Evolutionary conservation across 2,888 invertebrate genomes (phyloP).

Genomic region (Acanthosepion lycidas): DNA sequence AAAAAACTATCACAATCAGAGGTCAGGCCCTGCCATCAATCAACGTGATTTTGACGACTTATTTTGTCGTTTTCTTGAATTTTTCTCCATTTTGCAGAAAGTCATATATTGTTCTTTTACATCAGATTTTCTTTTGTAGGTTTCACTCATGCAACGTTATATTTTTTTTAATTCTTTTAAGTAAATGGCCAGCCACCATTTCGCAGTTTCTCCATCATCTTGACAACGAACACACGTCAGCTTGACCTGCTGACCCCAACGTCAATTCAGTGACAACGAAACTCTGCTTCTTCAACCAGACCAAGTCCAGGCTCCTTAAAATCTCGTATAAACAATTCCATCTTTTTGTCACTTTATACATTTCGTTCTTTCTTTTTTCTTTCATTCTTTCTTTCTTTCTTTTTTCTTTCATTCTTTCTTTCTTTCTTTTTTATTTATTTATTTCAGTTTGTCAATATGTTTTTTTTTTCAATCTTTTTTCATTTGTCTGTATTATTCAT

Average conservation of each 20-base stretch:
- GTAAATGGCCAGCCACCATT: conserved; percentile 2
- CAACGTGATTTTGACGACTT: neutral
- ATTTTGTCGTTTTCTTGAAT: neutral
- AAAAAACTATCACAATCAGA: neutral
- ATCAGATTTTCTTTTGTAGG: neutral
- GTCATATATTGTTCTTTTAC: neutral
- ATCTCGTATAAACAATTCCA: neutral
- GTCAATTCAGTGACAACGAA: neutral
- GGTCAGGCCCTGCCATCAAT: neutral
- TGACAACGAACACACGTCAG: neutral
- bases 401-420: too few species aligned
- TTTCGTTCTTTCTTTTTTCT: neutral
- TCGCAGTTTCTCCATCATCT: neutral
- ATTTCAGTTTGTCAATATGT: too few species aligned
- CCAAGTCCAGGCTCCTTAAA: neutral
- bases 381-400: too few species aligned
- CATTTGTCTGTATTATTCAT: too few species aligned
- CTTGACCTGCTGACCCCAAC: neutral
- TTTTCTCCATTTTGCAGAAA: neutral
- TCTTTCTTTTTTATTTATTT: too few species aligned
- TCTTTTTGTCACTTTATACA: neutral
- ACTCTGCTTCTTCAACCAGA: neutral
- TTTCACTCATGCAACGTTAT: too few species aligned
- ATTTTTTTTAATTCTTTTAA: neutral
- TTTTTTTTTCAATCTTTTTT: too few species aligned